Base-by-base conservation (phyloP, 2,113 vertebrate species). In the Myiozetetes cayanensis region DNA sequence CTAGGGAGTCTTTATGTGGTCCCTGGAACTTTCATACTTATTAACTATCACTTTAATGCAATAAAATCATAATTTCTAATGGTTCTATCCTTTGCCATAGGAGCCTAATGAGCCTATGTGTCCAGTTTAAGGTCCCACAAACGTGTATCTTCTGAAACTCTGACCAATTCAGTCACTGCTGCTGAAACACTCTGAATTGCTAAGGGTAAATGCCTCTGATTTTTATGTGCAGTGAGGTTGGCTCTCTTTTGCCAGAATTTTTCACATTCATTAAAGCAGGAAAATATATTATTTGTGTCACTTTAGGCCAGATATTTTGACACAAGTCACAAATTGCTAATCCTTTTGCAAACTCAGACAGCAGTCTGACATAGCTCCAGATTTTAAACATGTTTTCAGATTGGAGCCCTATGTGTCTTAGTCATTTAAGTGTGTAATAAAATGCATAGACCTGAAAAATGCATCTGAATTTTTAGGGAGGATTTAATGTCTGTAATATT, bases 261-360 rank as follows among this genome's bases (percentile, higher is more conserved):
- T 93, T 94, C 78, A 78, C 76, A 66, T 25, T 12, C n/a, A 87
- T 96, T 90, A 87, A 90, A 90, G 94, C 58, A 89, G 44, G 46
- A 62, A 85, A 65, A 74, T 72, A 58, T 39, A 93, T 94, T 93
- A 80, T 93, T 92, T 93, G 59, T 96, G 87, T 90, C 90, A 75
- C 65, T 93, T 91, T 76, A 91, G 72, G 74, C 25, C 63, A 81
- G 90, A 84, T 90, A 95, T 93, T 93, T 93, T 95, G 93, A 94
- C 84, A 94, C 44, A 94, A 96, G 75, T 85, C 78, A 94, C 87
- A 96, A 95, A 90, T 94, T 72, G 47, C 50, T 95, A 93, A 96
- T 96, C 94, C 81, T 92, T 94, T 82, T 91, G 72, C 62, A 94
- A 95, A 91, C 59, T 49, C 61, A 95, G 73, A 92, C 82, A 94